Conservation (phyloP, 2,797 vertebrate species). For the Monodelphis domestica region DNA sequence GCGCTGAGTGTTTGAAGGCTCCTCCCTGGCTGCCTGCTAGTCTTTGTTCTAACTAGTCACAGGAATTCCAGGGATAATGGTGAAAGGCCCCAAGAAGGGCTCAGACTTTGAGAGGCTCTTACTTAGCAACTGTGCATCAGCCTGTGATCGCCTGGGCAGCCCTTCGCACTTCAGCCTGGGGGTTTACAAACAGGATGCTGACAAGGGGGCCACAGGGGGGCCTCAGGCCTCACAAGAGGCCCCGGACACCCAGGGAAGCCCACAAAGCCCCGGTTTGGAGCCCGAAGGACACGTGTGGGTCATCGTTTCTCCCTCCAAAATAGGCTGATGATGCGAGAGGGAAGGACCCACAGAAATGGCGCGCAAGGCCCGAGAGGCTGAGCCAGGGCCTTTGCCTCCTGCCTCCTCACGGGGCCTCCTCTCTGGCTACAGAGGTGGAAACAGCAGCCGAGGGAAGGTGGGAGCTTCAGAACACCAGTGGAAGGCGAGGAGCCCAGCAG, state of each 20-base stretch:
- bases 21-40: not conserved
- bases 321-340: no score
- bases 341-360: no score
- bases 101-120: not conserved
- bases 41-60: not conserved
- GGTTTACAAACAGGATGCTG: not conserved
- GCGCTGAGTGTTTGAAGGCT: not conserved
- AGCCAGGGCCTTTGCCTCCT: not conserved
- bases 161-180: not conserved
- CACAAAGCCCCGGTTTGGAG: not conserved
- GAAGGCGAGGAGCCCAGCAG: not conserved
- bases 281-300: not conserved
- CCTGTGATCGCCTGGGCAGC: not conserved
- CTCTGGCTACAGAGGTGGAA: no score
- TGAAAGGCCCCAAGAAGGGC: not conserved
- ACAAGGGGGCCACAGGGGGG: not conserved
- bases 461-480: not conserved
- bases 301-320: not conserved
- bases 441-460: not conserved
- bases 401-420: not conserved
- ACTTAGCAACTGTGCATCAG: no score
- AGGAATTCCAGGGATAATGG: not conserved
- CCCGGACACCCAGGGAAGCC: not conserved
- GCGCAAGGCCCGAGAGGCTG: not conserved
- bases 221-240: no score